Evolutionary conservation across 2,797 vertebrate genomes (phyloP), one percentile per base, ranked within the genome.

Genomic region (Chelon auratus): DNA sequence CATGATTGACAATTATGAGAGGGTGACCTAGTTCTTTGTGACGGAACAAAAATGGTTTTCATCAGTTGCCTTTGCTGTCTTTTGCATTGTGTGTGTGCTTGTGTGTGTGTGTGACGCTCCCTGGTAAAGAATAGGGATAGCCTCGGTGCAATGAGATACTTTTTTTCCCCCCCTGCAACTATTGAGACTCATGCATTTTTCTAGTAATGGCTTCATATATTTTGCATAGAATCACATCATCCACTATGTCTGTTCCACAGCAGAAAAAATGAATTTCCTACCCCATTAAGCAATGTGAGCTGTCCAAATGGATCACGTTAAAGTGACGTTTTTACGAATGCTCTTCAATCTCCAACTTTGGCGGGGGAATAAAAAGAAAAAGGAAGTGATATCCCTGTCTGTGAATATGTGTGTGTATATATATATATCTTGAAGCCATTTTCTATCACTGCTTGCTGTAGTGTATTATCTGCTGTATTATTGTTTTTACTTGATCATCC

Each of bases 1-100:
- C 94, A 95, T 96, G 95, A 95, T 96, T 96, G 95, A 95, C 95
- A 96, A 96, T 96, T 96, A 95, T 95, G 94, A 95, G 95, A 95
- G 93, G 95, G 93, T 95, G 95, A 95, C 95, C 95, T 95, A 94
- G 92, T 96, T 96, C 93, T 95, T 94, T 92, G 92, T 94, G 92
- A 93, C 79, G 89, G 93, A 95, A 95, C 93, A 94, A 94, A 95
- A 95, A 95, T 94, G 93, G 91, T 95, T 94, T 94, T 95, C 91
- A 94, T 94, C 90, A 90, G 91, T 94, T 87, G 91, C 88, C 91
- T 92, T 92, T 92, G 91, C 90, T 92, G 87, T 92, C 88, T 88
- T 81, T 89, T 82, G 87, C 87, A 88, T 93, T 93, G 91, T 93
- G 86, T 92, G 72, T 62, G 22, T 70, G 77, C 68, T 43, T 70